Percentiles rank a stretch among this genome's conserved stretches.
These are phyloP conservation scores for Acheta domesticus DNA, from an alignment of 2,888 invertebrate genomes.

Conservation along the genomic window DNA sequence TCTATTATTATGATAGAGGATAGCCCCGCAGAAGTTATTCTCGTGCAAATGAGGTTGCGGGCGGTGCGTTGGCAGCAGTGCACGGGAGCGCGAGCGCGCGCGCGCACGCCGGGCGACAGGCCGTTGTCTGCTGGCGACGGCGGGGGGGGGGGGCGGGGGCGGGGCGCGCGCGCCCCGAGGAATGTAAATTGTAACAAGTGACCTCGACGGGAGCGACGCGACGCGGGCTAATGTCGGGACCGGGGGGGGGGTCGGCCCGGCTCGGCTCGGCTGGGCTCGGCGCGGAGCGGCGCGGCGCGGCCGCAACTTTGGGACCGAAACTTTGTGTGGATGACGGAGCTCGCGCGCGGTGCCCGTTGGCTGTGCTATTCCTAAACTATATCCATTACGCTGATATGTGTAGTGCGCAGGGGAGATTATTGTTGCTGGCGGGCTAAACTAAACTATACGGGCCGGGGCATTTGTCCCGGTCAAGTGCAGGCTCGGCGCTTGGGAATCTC, in stretches of 20 bases:
- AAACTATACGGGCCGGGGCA: neutral
- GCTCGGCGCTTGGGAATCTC: neutral
- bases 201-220: neutral
- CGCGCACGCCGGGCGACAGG: too few relatives aligned
- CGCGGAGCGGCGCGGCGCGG: neutral
- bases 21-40: too few relatives aligned
- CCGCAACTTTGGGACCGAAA: neutral
- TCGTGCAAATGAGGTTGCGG: too few relatives aligned
- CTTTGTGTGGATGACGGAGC: neutral
- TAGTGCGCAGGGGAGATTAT: conserved; percentile 18
- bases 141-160: too few relatives aligned
- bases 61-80: too few relatives aligned
- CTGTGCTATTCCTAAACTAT: conserved; percentile 6
- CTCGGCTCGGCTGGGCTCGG: neutral
- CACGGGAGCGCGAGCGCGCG: too few relatives aligned
- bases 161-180: too few relatives aligned
- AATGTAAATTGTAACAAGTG: conserved; percentile 6
- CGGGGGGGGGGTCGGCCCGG: neutral
- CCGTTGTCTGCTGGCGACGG: too few relatives aligned
- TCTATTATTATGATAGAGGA: too few relatives aligned
- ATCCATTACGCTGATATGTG: neutral
- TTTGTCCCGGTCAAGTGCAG: conserved; percentile 9
- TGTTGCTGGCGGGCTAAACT: conserved; percentile 9
- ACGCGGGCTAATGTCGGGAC: neutral
- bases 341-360: neutral